Conservation (phyloP, 2,888 invertebrate species). For the Lepidochitona cinerea region DNA sequence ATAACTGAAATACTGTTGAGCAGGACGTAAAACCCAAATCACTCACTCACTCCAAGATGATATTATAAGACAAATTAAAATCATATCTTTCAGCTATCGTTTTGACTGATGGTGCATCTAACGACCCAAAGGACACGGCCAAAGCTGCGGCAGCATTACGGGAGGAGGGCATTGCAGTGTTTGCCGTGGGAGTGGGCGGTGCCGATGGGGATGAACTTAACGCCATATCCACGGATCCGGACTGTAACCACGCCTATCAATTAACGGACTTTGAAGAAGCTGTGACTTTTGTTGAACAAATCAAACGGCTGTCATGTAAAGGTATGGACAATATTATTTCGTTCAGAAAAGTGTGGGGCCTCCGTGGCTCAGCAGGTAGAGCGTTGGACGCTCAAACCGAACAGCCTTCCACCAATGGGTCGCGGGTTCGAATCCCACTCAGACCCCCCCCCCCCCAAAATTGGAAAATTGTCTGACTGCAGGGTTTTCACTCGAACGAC, state of each 20-base stretch:
- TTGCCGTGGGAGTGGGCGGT: conserved; percentile 16
- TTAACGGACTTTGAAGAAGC: neutral
- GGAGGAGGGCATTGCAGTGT: conserved; percentile 9
- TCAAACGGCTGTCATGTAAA: neutral
- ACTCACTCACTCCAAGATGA: no score
- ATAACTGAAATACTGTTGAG: no score
- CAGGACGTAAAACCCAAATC: no score
- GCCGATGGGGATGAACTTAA: conserved; percentile 10
- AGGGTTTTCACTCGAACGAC: no score
- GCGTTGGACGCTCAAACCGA: no score
- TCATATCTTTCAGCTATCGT: conserved; percentile 26
- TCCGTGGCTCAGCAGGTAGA: neutral
- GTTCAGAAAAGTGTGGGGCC: neutral
- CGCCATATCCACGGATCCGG: conserved; percentile 13
- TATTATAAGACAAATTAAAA: no score
- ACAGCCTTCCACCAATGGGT: no score
- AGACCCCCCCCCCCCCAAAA: no score
- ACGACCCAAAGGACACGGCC: conserved; percentile 28
- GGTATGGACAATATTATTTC: neutral
- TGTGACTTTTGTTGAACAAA: neutral
- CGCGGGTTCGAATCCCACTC: no score
- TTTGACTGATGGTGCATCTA: conserved; percentile 39
- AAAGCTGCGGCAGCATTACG: conserved; percentile 14
- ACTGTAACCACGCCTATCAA: neutral
- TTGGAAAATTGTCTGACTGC: no score